A percentile compares a stretch with the other conserved stretches of the same genome.
These are phyloP conservation scores for Diglossa brunneiventris DNA, from an alignment of 2,113 vertebrate species.

Conservation along the genomic window DNA sequence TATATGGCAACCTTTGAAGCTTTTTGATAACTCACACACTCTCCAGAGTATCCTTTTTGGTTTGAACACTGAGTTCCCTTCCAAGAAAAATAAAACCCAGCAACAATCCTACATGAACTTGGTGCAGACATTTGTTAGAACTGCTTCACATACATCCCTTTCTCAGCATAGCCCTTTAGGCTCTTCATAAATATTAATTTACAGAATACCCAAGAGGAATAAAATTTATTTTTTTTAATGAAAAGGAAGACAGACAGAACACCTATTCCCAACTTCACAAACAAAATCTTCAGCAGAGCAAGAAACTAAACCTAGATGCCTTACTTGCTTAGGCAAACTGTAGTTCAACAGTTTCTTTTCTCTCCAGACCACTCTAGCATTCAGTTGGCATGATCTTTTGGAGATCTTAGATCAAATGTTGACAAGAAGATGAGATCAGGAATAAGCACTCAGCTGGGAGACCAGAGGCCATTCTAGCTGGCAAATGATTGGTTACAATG, in stretches of 20 bases:
- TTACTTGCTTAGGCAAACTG: not conserved
- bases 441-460: not conserved
- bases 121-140: not conserved
- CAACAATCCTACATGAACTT: not conserved
- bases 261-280: not conserved
- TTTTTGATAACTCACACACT: not conserved
- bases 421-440: not conserved
- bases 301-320: not conserved
- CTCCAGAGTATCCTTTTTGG: not conserved
- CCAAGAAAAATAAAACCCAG: not conserved
- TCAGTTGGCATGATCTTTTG: not conserved
- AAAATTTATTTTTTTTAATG: not conserved
- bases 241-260: not conserved
- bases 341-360: not conserved
- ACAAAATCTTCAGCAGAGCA: not conserved
- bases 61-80: not conserved
- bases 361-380: not conserved
- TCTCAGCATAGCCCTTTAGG: not conserved
- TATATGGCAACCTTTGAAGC: not conserved
- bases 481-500: not conserved
- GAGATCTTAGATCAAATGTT: not conserved
- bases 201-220: not conserved
- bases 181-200: conserved; percentile 3
- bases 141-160: not conserved
- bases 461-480: fast-evolving